A percentile compares a stretch with the other conserved stretches of the same genome.
phyloP scores from a whole-genome alignment of 2,113 vertebrate genomes.

The Numida meleagris region DNA sequence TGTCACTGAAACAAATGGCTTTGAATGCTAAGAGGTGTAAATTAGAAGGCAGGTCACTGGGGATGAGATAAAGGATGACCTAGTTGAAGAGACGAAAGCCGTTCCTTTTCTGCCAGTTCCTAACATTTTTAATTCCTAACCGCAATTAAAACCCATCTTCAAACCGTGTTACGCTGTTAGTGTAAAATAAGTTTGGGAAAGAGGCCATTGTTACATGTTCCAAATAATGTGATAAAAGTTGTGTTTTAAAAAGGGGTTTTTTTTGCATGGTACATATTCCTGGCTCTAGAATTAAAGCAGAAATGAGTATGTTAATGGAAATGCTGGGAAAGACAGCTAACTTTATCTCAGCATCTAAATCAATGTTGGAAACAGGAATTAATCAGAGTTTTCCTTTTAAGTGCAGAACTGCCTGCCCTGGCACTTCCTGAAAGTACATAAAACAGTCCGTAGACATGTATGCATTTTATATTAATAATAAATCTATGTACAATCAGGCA shows the following conservation, averaged over 20 bases:
- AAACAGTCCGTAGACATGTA: constrained; percentile 22
- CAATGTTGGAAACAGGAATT: constrained; percentile 20
- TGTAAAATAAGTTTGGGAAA: constrained; percentile 7
- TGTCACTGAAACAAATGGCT: background rate
- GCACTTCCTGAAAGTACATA: background rate
- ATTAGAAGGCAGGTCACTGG: constrained; percentile 42
- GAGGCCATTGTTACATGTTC: background rate
- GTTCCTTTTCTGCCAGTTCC: background rate
- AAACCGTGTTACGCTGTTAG: background rate
- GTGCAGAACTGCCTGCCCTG: constrained; percentile 18
- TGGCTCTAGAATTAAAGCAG: constrained; percentile 1
- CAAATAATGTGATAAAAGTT: background rate
- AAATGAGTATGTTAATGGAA: constrained; percentile 11
- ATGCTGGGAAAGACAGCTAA: background rate
- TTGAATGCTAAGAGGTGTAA: constrained; percentile 28
- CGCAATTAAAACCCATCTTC: background rate
- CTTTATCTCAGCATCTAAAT: constrained; percentile 19
- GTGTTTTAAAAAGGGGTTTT: background rate
- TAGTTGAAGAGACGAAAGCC: constrained; percentile 31
- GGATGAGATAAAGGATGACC: constrained; percentile 35
- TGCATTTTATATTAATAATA: constrained; percentile 62
- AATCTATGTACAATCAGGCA: constrained; percentile 59
- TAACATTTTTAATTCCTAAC: constrained; percentile 19
- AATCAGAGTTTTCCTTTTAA: constrained; percentile 42
- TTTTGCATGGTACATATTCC: constrained; percentile 5